Conservation (phyloP, 2,113 vertebrate genomes). For the Pardalotus punctatus region DNA sequence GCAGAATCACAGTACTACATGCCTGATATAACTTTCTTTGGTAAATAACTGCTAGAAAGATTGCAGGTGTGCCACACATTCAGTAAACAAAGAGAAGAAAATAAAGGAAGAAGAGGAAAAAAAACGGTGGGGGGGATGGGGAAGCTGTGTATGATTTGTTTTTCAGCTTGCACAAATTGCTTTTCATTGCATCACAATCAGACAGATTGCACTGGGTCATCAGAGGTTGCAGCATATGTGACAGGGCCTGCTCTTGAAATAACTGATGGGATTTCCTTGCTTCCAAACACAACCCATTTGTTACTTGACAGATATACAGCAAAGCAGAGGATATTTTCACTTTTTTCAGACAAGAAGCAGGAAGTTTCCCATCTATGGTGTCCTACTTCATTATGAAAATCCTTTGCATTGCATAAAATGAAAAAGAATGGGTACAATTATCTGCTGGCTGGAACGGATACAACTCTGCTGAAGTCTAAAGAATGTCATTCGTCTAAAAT, state of each 20-base stretch:
- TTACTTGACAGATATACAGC: not conserved
- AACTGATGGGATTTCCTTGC: slow-evolving; percentile 17
- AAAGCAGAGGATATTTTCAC: not conserved
- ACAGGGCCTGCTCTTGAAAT: not conserved
- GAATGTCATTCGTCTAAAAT: not conserved
- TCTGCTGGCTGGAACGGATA: not conserved
- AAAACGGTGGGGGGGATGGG: fast-evolving
- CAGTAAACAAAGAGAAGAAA: not conserved
- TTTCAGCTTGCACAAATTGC: not conserved
- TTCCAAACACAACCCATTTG: not conserved
- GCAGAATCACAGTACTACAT: not conserved
- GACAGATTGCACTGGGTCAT: not conserved
- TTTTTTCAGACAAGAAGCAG: not conserved
- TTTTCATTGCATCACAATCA: not conserved
- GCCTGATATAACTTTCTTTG: not conserved
- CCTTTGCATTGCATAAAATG: not conserved
- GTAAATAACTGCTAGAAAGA: not conserved
- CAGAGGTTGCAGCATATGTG: not conserved
- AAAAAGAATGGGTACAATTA: not conserved
- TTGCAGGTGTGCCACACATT: not conserved
- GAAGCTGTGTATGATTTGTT: not conserved
- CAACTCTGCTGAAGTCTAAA: not conserved
- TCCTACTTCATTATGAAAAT: not conserved
- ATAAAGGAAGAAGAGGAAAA: not conserved
- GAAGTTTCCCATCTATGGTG: not conserved